Percentiles rank a stretch among this genome's conserved stretches.
Conservation (phyloP, 2,888 invertebrate genomes). For the Cylindroiulus punctatus region DNA sequence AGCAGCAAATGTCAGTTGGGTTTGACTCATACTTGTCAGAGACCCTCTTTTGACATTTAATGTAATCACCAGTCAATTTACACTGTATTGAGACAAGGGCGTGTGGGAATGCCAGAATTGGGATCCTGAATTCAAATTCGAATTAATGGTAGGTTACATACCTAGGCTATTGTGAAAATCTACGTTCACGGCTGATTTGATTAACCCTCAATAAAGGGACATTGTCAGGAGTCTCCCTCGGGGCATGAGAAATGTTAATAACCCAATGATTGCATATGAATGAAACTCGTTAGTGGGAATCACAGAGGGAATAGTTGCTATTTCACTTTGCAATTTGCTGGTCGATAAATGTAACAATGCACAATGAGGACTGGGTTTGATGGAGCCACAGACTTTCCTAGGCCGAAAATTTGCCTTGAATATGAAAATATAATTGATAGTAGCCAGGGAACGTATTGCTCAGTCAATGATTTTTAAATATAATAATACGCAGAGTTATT, state of each 20-base stretch:
- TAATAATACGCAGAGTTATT: too few species aligned
- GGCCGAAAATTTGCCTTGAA: background rate
- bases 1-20: background rate
- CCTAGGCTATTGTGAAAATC: background rate
- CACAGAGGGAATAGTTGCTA: conserved; percentile 15
- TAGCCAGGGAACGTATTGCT: too few species aligned
- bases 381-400: background rate
- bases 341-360: background rate
- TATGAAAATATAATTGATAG: too few species aligned
- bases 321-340: background rate
- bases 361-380: background rate
- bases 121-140: background rate
- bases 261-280: background rate
- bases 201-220: background rate
- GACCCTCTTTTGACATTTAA: background rate
- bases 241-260: conserved; percentile 24
- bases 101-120: conserved; percentile 10
- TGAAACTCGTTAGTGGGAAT: conserved; percentile 29
- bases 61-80: conserved; percentile 5
- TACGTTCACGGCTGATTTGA: background rate
- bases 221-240: conserved; percentile 19
- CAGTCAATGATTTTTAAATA: too few species aligned
- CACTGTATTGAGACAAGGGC: background rate
- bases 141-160: background rate
- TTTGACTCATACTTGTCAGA: background rate